A percentile compares a stretch with the other conserved stretches of the same genome.
These are phyloP conservation scores for Melipona quadrifasciata DNA, from an alignment of 1,140 invertebrate species.

Conservation along the genomic window DNA sequence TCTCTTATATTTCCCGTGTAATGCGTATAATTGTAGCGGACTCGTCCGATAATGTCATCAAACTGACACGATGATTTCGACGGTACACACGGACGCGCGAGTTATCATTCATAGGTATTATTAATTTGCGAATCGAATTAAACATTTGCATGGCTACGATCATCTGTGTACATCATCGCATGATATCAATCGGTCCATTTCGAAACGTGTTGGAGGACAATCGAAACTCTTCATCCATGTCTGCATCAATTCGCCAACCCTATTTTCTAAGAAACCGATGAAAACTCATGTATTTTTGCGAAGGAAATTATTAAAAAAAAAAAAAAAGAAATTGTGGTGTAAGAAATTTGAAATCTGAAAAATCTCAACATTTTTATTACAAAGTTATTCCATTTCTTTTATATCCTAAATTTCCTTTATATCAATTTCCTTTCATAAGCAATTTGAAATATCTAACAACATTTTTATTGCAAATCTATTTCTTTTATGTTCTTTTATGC, in stretches of 20 bases:
- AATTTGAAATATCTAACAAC: too few relatives aligned
- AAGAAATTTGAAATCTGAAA: too few relatives aligned
- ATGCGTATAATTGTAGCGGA: background rate
- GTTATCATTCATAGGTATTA: conserved; percentile 17
- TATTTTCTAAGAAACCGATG: too few relatives aligned
- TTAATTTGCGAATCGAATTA: conserved; percentile 21
- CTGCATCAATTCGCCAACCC: background rate
- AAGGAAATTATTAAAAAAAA: too few relatives aligned
- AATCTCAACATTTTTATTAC: too few relatives aligned
- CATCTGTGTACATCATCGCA: background rate
- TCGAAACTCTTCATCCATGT: background rate
- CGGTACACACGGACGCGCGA: background rate
- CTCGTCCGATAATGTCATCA: background rate
- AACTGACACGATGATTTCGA: background rate
- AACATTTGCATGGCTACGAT: background rate
- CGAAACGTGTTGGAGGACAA: background rate
- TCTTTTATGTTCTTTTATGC: too few relatives aligned
- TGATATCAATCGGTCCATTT: background rate
- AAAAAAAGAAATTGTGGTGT: too few relatives aligned
- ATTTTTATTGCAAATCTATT: too few relatives aligned
- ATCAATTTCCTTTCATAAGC: too few relatives aligned
- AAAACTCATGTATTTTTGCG: too few relatives aligned
- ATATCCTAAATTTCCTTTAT: too few relatives aligned
- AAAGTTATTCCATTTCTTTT: too few relatives aligned
- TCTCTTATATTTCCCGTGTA: background rate